Conservation (phyloP, 2,113 vertebrate species). For the Numida meleagris region DNA sequence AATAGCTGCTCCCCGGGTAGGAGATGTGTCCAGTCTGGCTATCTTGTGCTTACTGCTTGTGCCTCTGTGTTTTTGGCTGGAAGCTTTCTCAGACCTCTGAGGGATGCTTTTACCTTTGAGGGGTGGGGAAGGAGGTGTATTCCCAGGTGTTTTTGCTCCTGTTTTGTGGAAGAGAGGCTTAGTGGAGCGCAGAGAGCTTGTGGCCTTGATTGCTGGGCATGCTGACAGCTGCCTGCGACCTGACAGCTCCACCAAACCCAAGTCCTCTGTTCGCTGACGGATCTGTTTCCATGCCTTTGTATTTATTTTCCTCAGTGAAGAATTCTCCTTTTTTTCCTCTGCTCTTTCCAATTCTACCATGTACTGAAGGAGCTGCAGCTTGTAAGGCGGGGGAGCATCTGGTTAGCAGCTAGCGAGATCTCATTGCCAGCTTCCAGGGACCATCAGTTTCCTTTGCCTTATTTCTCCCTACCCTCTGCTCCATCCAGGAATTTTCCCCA, state of each 20-base stretch:
- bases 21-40: background rate
- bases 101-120: background rate
- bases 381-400: background rate
- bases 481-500: background rate
- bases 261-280: background rate
- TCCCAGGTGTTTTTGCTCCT: background rate
- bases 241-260: background rate
- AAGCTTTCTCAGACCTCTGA: background rate
- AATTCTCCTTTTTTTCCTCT: background rate
- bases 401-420: background rate
- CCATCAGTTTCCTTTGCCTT: constrained; percentile 20
- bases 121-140: background rate
- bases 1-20: background rate
- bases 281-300: background rate
- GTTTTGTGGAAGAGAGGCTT: background rate
- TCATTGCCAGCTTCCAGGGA: background rate
- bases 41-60: too few species aligned
- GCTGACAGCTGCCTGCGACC: background rate
- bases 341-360: background rate
- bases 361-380: background rate
- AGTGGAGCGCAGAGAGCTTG: background rate
- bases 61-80: background rate
- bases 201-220: background rate
- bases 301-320: background rate
- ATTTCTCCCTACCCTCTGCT: background rate